Base-by-base conservation (phyloP, 1,140 invertebrate species). In the Hypothenemus hampei region DNA sequence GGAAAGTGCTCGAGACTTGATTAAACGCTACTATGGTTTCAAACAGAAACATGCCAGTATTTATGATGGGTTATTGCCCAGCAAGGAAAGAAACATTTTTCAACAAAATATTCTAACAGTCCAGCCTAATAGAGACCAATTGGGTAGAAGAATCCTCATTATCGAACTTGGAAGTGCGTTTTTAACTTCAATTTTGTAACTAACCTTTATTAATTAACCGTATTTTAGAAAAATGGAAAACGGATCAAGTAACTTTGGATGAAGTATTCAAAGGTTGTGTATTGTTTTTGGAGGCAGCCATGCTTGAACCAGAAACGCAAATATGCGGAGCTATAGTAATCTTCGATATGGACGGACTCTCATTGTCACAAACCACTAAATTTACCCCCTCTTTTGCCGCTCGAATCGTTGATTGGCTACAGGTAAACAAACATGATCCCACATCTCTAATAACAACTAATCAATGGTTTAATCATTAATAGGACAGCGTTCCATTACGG, bases 231-330 rank as follows among this genome's bases (percentile, higher is more conserved):
- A 87, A 85, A 72, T 91, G 88, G 88, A 89, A 91, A 65, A 84
- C 84, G 65, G 87, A 84, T 60, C 82, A 90, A 71, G 84, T 84
- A 33, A 74, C 73, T 3, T 71, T 91, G 13, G 87, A 90, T 65
- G 88, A 91, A 66, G 82, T 90, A 4, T 90, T 85, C 74, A 89
- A 89, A 69, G 87, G 86, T 1, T 85, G 82, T 55, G 87, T 89
- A 0, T 66, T 90, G 13, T 89, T 86, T 64, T 67, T 89, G 49
- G 88, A 91, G 66, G 83, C 84, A 0, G 87, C 87, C 24, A 85
- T 88, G 79, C 63, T 89, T 60, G 88, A 91, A 65, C 85, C 86
- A 0, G 77, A 80, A 59, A 82, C 85, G 0, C 87, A 91, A 68
- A 81, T 90, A 31, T 78, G 78, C 50, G 88, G 87, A 10, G 86